Percentiles rank a stretch among this genome's conserved stretches.
Conservation (phyloP, 2,797 vertebrate genomes). For the Acrossocheilus wenchowensis region DNA sequence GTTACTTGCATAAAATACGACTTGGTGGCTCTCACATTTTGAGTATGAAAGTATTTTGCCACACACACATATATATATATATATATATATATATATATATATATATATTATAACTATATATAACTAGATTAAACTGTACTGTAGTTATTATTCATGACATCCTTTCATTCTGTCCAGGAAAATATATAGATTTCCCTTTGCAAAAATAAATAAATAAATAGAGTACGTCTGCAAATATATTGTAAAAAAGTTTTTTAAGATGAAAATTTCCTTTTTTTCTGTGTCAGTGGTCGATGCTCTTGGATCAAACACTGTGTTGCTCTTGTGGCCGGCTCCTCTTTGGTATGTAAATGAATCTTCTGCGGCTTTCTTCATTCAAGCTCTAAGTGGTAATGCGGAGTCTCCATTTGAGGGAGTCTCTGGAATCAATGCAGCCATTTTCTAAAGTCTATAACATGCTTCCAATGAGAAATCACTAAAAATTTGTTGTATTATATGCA, state of each 20-base stretch:
- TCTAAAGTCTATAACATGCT: constrained; percentile 10
- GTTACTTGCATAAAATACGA: background rate
- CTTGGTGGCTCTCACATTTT: too few species aligned
- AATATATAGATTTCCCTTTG: background rate
- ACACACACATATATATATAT: too few species aligned
- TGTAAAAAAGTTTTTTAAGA: background rate
- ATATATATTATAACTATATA: too few species aligned
- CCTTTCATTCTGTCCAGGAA: background rate
- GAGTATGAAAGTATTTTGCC: too few species aligned
- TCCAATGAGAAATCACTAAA: background rate
- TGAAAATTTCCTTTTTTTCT: background rate
- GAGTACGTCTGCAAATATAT: background rate
- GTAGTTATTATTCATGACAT: constrained; percentile 12
- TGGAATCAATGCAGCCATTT: constrained; percentile 17
- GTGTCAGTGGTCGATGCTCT: constrained; percentile 1
- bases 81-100: too few species aligned
- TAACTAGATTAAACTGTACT: too few species aligned
- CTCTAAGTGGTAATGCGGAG: constrained; percentile 40
- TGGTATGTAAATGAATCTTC: constrained; percentile 63
- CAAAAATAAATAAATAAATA: constrained; percentile 4
- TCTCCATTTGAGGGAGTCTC: constrained; percentile 59
- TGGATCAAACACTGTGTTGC: constrained; percentile 17
- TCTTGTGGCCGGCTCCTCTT: constrained; percentile 60
- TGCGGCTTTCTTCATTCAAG: constrained; percentile 32
- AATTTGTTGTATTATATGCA: constrained; percentile 1